A percentile compares a stretch with the other conserved stretches of the same genome.
Evolutionary conservation across 2,113 vertebrate genomes (phyloP).

Genomic region (Paratilapia polleni): DNA sequence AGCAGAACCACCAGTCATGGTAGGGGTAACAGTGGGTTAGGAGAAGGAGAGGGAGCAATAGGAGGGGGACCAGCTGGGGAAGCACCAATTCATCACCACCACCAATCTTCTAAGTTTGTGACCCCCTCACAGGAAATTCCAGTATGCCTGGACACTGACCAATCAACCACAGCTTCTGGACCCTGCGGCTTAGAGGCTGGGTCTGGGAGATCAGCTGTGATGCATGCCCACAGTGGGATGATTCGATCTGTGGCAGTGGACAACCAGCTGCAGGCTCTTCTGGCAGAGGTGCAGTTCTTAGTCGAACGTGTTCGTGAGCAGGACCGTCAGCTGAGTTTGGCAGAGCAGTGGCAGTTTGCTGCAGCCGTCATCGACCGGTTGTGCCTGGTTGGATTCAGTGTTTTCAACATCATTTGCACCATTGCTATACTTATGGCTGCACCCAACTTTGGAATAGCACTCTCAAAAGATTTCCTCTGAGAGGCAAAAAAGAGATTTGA

Average conservation of each 20-base stretch:
- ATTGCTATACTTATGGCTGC: conserved; percentile 86
- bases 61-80: conserved; percentile 39
- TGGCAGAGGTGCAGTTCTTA: conserved; percentile 80
- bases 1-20: conserved; percentile 53
- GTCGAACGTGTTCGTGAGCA: conserved; percentile 80
- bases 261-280: conserved; percentile 80
- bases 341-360: conserved; percentile 85
- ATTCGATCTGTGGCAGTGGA: conserved; percentile 81
- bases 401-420: conserved; percentile 86
- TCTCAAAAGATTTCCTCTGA: conserved; percentile 85
- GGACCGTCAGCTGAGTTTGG: conserved; percentile 76
- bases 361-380: conserved; percentile 83
- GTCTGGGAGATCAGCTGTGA: conserved; percentile 20
- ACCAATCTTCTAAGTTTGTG: conserved; percentile 70
- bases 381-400: conserved; percentile 83
- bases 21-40: conserved; percentile 32
- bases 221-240: conserved; percentile 16
- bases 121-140: conserved; percentile 79
- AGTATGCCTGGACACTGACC: conserved; percentile 47
- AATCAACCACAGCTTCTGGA: conserved; percentile 45
- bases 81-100: conserved; percentile 43
- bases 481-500: not conserved
- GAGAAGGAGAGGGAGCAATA: conserved; percentile 41
- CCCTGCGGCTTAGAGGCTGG: conserved; percentile 74
- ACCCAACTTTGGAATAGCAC: conserved; percentile 83